Evolutionary conservation across 1,140 invertebrate genomes (phyloP).

Genomic region (Ditylenchus dipsaci): DNA sequence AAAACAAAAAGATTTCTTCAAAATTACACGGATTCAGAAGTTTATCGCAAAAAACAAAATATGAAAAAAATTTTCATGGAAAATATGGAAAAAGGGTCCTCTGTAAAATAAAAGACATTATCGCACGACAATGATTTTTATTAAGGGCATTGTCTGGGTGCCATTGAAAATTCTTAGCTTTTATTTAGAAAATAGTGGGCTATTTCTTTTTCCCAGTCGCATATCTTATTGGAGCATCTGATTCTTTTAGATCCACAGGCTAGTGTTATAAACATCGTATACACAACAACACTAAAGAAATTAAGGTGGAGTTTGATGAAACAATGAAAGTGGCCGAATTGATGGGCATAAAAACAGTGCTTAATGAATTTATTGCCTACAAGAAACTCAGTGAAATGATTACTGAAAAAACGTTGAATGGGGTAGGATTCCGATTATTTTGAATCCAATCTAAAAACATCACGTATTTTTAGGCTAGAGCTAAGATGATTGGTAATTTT

Average conservation of each 20-base stretch:
- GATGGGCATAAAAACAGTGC: constrained; percentile 79
- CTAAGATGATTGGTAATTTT: constrained; percentile 75
- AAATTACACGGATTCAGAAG: too few species aligned
- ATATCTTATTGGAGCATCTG: constrained; percentile 73
- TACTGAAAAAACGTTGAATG: constrained; percentile 47
- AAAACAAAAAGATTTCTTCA: too few species aligned
- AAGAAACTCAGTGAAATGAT: constrained; percentile 61
- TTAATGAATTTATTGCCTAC: constrained; percentile 88
- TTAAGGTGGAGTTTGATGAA: constrained; percentile 39
- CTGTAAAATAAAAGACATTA: too few species aligned
- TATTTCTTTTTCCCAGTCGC: constrained; percentile 79
- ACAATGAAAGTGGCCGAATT: constrained; percentile 68
- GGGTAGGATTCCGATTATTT: constrained; percentile 59
- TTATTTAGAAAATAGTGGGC: constrained; percentile 73
- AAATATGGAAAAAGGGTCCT: too few species aligned
- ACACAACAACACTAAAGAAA: too few species aligned
- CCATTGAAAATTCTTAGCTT: too few species aligned
- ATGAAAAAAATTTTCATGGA: too few species aligned
- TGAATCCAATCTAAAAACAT: constrained; percentile 67
- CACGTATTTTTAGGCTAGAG: constrained; percentile 59
- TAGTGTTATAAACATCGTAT: too few species aligned
- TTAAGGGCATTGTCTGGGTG: too few species aligned
- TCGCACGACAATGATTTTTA: too few species aligned
- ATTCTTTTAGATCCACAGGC: constrained; percentile 23
- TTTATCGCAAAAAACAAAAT: too few species aligned